These are phyloP conservation scores for Sternarchorhynchus goeldii DNA, from an alignment of 2,797 vertebrate species.

Conservation along the genomic window DNA sequence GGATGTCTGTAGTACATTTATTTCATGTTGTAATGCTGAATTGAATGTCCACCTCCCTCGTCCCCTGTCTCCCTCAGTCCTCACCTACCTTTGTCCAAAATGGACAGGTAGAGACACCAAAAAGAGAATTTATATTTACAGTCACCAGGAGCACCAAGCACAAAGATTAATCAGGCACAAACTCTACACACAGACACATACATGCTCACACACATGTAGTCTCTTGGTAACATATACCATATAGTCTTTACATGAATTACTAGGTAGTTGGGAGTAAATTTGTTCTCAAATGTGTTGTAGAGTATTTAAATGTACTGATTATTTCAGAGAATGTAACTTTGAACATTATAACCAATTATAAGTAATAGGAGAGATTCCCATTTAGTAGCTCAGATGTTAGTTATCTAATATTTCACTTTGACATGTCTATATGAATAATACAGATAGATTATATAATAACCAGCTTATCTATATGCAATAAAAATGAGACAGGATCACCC, in stretches of 20 bases:
- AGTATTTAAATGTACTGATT: slow-evolving; percentile 60
- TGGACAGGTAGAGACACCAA: slow-evolving; percentile 65
- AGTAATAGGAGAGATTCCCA: slow-evolving; percentile 33
- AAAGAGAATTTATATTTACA: slow-evolving; percentile 69
- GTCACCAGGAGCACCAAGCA: slow-evolving; percentile 71
- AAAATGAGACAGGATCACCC: slow-evolving; percentile 51
- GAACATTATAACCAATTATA: slow-evolving; percentile 67
- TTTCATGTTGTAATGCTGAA: slow-evolving; percentile 60
- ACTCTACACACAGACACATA: slow-evolving; percentile 45
- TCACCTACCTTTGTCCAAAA: slow-evolving; percentile 42
- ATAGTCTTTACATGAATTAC: slow-evolving; percentile 28
- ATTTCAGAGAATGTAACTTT: slow-evolving; percentile 78
- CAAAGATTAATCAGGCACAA: slow-evolving; percentile 74
- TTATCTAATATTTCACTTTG: slow-evolving; percentile 54
- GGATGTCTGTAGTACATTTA: slow-evolving; percentile 59
- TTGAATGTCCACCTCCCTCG: slow-evolving; percentile 53
- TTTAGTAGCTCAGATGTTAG: slow-evolving; percentile 68
- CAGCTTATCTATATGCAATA: slow-evolving; percentile 80
- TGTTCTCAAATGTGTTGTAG: neutral
- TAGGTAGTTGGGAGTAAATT: slow-evolving; percentile 18
- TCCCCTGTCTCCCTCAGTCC: slow-evolving; percentile 56
- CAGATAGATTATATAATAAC: slow-evolving; percentile 62
- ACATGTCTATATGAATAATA: slow-evolving; percentile 64
- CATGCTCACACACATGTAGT: slow-evolving; percentile 58
- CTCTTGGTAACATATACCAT: slow-evolving; percentile 51